A percentile compares a stretch with the other conserved stretches of the same genome.
phyloP scores from a whole-genome alignment of 2,113 vertebrate genomes.

The Lepidiolamprologus cunningtoni region DNA sequence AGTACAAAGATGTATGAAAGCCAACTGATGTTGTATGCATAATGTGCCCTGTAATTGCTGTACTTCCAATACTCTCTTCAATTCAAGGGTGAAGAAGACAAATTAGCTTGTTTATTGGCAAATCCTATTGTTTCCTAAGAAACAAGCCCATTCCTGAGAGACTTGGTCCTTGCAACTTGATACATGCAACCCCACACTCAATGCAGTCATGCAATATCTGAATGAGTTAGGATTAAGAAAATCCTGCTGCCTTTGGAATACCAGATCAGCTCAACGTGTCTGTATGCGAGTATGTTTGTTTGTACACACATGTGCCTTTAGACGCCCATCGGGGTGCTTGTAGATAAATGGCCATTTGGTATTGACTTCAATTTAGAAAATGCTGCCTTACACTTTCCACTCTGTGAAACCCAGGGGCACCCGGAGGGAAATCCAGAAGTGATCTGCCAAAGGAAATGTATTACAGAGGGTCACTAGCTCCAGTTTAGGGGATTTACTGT shows the following conservation, averaged over 20 bases:
- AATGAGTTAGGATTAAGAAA: slow-evolving; percentile 35
- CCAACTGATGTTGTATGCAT: slow-evolving; percentile 20
- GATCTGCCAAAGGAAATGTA: slow-evolving; percentile 62
- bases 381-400: slow-evolving; percentile 67
- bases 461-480: slow-evolving; percentile 59
- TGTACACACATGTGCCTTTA: slow-evolving; percentile 15
- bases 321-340: slow-evolving; percentile 51
- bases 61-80: slow-evolving; percentile 5
- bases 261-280: neutral
- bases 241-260: neutral
- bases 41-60: slow-evolving; percentile 14
- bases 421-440: slow-evolving; percentile 55
- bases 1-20: slow-evolving; percentile 12
- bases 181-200: slow-evolving; percentile 7
- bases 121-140: slow-evolving; percentile 22
- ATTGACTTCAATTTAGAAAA: slow-evolving; percentile 74
- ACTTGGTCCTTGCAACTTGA: neutral
- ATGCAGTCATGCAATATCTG: neutral
- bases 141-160: neutral
- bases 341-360: slow-evolving; percentile 67
- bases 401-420: slow-evolving; percentile 44
- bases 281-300: neutral
- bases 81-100: slow-evolving; percentile 24
- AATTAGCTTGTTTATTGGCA: slow-evolving; percentile 34
- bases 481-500: slow-evolving; percentile 64